Evolutionary conservation across 2,888 invertebrate species (phyloP), one percentile per base, ranked within the genome.

Genomic region (Orthosia gracilis): DNA sequence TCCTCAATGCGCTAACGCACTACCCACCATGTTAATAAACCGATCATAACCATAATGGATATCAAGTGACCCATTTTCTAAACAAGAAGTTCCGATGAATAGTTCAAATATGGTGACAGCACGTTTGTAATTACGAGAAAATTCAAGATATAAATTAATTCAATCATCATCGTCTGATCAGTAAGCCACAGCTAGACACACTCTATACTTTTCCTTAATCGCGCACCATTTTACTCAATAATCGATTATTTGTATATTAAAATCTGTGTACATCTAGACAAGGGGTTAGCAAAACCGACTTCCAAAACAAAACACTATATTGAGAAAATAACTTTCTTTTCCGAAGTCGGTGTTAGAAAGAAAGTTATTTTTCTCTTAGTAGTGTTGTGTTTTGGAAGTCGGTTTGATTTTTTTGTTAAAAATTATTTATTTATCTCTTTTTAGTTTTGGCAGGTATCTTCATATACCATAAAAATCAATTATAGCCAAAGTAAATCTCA

Each of bases 1-100:
- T 84, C 84, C 84, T 79, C 55, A 63, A 72, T 68, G 40, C 65
- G 21, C 55, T 57, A 59, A 67, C 57, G n/a, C 13, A 49, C 18
- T 58, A 45, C 4, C 13, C 21, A 57, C 13, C 21, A 57, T 65
- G 15, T 54, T 13, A 40, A 21, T 45, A 61, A 4, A 55, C 13
- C 21, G 7, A 50, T 31, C 23, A 40, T 65, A 59, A 70, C 13
- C 54, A 12, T 54, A n/a, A 76, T 47, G 11, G 52, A 31, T 26
- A 47, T 49, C 0, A 55, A 21, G 9, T 78, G 47, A 63, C 62
- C 45, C 47, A 78, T 70, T 66, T 49, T 40, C 15, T 11, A 26
- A 26, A 49, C 12, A 23, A 31, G 4, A 65, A 58, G 15, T 45
- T 12, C 23, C 15, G 50, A 50, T 15, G 17, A 17, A 72, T n/a